Evolutionary conservation across 2,113 vertebrate genomes (phyloP), one percentile per base, ranked within the genome.

Genomic region (Condylura cristata): DNA sequence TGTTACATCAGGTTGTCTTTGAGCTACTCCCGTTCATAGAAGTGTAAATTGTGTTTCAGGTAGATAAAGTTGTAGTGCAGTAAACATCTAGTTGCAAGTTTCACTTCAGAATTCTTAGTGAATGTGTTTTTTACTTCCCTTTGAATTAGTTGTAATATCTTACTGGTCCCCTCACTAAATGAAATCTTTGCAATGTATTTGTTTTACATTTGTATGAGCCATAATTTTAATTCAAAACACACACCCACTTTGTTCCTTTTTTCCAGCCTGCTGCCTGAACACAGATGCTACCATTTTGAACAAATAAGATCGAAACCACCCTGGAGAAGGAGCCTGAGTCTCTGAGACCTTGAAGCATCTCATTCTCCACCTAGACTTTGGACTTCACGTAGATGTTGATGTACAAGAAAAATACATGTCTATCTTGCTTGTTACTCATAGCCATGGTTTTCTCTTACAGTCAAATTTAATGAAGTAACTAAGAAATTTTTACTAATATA

Each of bases 211-310:
- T 75, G 66, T 80, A 70, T 83, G 51, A 78, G 60, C 66, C n/a
- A 82, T 53, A 58, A 44, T 58, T 81, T 89, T 89, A 58, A 30
- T 83, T 90, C 71, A 24, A n/a, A 91, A 88, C 66, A 89, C 9
- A 41, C 10, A n/a, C 68, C 30, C 51, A 28, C 53, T 82, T 74
- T 63, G 71, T 48, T 12, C 37, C 22, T 5, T 66, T 34, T 39
- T 44, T 85, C 72, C 8, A 44, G 28, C 37, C 24, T 63, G 28
- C 46, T 89, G 68, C 18, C 85, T 32, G 70, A 63, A 56, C 28
- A 66, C 17, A 80, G 63, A 84, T 1, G 30, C 13, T 32, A 26
- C n/a, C 8, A 5, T 70, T 16, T 66, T 48, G 30, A 24, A 74
- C 11, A 48, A 63, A 18, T 34, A 48, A 85, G 56, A 68, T 16